phyloP scores from a whole-genome alignment of 2,113 vertebrate genomes.

The Emydura subglobosa region DNA sequence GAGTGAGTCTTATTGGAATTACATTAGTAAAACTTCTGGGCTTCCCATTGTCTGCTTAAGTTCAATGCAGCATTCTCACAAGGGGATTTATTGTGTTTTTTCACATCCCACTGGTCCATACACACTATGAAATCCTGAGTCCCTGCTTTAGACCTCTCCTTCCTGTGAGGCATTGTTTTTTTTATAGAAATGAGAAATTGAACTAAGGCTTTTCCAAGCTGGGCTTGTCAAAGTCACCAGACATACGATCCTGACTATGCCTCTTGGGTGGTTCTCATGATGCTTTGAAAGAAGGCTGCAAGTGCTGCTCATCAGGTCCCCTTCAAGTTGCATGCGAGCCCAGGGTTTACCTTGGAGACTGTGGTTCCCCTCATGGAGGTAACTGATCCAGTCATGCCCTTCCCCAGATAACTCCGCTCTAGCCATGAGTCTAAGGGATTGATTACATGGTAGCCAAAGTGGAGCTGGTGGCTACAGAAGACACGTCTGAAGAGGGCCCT shows the following conservation, averaged over 20 bases:
- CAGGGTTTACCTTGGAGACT: background rate
- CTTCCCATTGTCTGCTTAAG: background rate
- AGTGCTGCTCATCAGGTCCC: background rate
- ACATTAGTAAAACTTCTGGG: background rate
- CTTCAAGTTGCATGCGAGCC: background rate
- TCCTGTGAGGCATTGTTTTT: background rate
- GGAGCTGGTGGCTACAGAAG: background rate
- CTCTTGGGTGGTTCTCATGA: background rate
- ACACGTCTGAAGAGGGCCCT: background rate
- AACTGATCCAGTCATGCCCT: background rate
- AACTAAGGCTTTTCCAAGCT: background rate
- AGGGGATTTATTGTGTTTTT: background rate
- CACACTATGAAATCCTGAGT: background rate
- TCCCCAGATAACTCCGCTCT: background rate
- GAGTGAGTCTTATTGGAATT: background rate
- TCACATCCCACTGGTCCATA: background rate
- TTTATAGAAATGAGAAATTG: background rate
- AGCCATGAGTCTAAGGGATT: background rate
- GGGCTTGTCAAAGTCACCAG: background rate
- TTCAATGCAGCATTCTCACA: background rate
- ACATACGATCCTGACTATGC: background rate
- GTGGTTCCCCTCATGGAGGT: background rate
- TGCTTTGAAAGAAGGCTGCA: background rate
- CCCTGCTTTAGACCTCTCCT: accelerated
- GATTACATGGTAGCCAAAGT: background rate